Percentiles rank a stretch among this genome's conserved stretches.
Evolutionary conservation across 2,113 vertebrate genomes (phyloP).

Genomic region (Fregata magnificens): DNA sequence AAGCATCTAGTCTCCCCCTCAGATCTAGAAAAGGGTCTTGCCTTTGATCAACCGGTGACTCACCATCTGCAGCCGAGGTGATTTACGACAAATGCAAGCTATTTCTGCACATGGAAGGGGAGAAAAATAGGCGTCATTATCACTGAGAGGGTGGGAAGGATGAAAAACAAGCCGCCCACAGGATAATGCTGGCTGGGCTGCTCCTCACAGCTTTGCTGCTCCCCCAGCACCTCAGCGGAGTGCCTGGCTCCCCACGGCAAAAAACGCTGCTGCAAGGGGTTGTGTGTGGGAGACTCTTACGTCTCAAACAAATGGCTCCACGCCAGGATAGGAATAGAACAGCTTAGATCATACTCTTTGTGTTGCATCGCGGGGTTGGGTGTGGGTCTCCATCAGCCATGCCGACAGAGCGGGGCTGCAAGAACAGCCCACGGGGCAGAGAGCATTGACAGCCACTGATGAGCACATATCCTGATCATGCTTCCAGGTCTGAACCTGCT

Average conservation of each 20-base stretch:
- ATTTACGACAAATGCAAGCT: slow-evolving; percentile 32
- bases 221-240: not conserved
- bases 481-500: not conserved
- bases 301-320: not conserved
- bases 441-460: not conserved
- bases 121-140: slow-evolving; percentile 34
- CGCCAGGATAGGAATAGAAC: not conserved
- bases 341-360: not conserved
- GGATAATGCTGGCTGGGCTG: not conserved
- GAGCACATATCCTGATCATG: accelerated
- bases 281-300: not conserved
- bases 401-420: not conserved
- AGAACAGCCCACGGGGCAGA: not conserved
- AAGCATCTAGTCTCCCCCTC: not conserved
- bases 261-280: not conserved
- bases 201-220: not conserved
- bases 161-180: not conserved
- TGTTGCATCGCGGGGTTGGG: accelerated
- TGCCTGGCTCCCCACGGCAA: not conserved
- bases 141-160: not conserved
- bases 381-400: accelerated
- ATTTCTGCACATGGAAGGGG: slow-evolving; percentile 37
- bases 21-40: slow-evolving; percentile 21
- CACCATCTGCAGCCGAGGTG: slow-evolving; percentile 46
- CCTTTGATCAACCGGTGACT: slow-evolving; percentile 61